Percentiles rank a stretch among this genome's conserved stretches.
Conservation (phyloP, 2,888 invertebrate species). For the Agrotis ipsilon region DNA sequence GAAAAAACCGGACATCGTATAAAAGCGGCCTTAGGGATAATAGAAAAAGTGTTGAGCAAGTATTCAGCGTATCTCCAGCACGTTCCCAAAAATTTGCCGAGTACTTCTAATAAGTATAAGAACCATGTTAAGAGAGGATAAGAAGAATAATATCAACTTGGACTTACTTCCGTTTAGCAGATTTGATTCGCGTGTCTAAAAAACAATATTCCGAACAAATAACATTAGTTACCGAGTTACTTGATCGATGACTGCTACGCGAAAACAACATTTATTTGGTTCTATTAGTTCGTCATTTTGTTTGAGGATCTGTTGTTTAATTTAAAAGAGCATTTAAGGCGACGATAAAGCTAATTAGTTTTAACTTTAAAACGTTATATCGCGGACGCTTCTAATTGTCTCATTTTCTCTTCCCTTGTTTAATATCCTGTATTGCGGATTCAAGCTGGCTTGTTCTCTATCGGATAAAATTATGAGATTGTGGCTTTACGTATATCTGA, state of each 20-base stretch:
- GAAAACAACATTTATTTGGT: conserved; percentile 21
- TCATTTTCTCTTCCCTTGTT: conserved; percentile 14
- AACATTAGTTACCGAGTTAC: conserved; percentile 22
- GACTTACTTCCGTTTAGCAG: too few species aligned
- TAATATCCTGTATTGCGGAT: conserved; percentile 3
- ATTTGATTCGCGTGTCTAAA: conserved; percentile 9
- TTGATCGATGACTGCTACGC: conserved; percentile 25
- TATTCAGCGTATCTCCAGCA: too few species aligned
- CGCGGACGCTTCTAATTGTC: background rate
- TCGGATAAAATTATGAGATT: background rate
- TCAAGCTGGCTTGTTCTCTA: background rate
- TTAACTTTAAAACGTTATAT: background rate
- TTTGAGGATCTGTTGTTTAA: background rate
- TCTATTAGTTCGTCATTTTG: conserved; percentile 1
- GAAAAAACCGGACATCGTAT: too few species aligned
- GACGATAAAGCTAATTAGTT: background rate
- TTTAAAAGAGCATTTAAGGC: background rate
- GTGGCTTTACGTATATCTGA: background rate
- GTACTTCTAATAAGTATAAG: too few species aligned
- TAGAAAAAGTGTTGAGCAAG: too few species aligned
- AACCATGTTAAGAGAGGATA: too few species aligned
- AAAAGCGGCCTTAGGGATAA: too few species aligned
- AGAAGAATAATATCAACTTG: too few species aligned
- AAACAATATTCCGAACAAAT: conserved; percentile 26
- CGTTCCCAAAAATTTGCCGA: too few species aligned